phyloP scores from a whole-genome alignment of 2,888 invertebrate species.

The Drosophila maculinotata region DNA sequence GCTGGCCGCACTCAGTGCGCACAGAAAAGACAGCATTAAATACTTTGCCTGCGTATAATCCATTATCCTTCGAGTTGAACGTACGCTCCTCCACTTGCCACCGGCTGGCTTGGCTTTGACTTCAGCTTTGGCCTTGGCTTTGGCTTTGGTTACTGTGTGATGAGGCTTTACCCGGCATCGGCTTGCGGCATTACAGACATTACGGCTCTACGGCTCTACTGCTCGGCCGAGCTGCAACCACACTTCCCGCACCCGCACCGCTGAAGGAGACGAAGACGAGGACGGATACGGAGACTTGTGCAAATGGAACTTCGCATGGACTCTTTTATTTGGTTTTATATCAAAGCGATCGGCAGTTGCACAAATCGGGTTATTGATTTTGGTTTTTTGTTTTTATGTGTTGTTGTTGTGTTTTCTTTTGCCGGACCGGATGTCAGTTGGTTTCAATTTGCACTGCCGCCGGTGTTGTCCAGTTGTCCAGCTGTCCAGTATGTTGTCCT shows the following conservation, averaged over 20 bases:
- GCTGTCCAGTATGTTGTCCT: constrained; percentile 10
- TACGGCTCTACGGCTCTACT: constrained; percentile 19
- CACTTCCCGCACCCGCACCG: constrained; percentile 10
- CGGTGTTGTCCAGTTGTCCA: constrained; percentile 27
- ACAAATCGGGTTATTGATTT: constrained; percentile 28
- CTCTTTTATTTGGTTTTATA: constrained; percentile 5
- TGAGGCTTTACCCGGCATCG: constrained; percentile 30
- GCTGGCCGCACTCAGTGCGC: constrained; percentile 66
- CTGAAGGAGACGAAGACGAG: too few species aligned
- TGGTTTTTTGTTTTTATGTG: constrained; percentile 2
- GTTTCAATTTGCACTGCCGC: constrained; percentile 46
- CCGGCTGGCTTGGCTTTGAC: constrained; percentile 12
- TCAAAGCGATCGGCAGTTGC: constrained; percentile 8
- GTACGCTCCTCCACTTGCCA: constrained; percentile 34
- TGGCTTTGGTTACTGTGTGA: constrained; percentile 11
- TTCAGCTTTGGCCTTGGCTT: too few species aligned
- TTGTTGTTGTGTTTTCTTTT: background rate
- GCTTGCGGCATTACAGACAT: constrained; percentile 42
- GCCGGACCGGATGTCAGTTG: constrained; percentile 22
- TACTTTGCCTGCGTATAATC: constrained; percentile 75
- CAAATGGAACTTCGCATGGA: constrained; percentile 44
- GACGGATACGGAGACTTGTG: background rate
- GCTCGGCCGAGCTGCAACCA: constrained; percentile 5
- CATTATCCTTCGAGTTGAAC: constrained; percentile 72
- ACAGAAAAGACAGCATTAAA: constrained; percentile 77